Conservation (phyloP, 2,888 invertebrate genomes). For the Lathronympha strigana region DNA sequence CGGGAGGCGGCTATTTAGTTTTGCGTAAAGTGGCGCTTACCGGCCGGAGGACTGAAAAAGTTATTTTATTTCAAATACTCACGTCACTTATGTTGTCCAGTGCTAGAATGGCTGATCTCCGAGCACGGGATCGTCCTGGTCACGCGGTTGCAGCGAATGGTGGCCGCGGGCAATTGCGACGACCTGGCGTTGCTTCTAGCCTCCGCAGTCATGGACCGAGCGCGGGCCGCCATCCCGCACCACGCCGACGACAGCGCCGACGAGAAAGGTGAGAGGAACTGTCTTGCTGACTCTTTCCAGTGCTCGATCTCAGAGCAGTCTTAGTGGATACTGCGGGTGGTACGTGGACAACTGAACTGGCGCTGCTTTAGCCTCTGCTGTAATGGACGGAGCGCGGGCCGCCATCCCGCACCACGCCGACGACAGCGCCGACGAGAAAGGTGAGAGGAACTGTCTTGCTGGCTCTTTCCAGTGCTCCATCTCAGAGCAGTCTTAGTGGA, state of each 20-base stretch:
- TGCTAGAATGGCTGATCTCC: conserved; percentile 84
- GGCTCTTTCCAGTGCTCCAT: too few relatives aligned
- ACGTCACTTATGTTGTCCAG: conserved; percentile 52
- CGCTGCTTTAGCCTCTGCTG: conserved; percentile 83
- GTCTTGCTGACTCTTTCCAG: conserved; percentile 58
- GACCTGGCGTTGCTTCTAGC: conserved; percentile 85
- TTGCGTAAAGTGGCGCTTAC: too few relatives aligned
- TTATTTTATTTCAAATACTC: neutral
- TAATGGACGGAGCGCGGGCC: conserved; percentile 79
- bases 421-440: neutral
- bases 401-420: conserved; percentile 10
- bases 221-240: conserved; percentile 53
- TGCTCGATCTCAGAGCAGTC: conserved; percentile 80
- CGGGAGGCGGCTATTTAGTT: too few relatives aligned
- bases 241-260: neutral
- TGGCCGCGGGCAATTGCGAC: conserved; percentile 84
- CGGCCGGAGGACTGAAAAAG: too few relatives aligned
- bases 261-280: neutral
- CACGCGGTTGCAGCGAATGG: conserved; percentile 85
- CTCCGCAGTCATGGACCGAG: conserved; percentile 81
- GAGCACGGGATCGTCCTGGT: conserved; percentile 85
- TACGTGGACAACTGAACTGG: conserved; percentile 85
- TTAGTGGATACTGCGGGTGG: conserved; percentile 86
- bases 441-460: too few relatives aligned
- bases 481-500: conserved; percentile 83